A percentile compares a stretch with the other conserved stretches of the same genome.
Conservation (phyloP, 2,113 vertebrate species). For the Dryoscopus gambensis region DNA sequence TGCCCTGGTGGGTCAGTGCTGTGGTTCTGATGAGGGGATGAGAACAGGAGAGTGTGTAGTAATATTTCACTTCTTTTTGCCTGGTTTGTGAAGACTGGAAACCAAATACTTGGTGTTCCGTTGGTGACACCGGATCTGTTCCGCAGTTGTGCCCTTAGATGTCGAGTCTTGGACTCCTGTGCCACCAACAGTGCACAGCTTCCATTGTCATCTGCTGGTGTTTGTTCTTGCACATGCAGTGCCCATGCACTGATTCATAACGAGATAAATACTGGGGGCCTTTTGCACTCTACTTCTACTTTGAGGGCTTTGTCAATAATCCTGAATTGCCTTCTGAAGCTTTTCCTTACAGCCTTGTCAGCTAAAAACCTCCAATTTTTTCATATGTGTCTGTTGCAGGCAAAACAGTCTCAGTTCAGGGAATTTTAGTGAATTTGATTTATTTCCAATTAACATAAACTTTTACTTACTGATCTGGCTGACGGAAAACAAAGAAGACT, state of each 20-base stretch:
- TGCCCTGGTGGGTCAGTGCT: not conserved
- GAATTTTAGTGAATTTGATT: conserved; percentile 27
- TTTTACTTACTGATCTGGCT: not conserved
- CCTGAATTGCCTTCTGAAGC: not conserved
- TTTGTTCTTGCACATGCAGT: not conserved
- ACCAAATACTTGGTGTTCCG: not conserved
- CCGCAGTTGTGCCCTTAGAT: not conserved
- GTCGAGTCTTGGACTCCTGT: not conserved
- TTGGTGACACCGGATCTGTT: not conserved
- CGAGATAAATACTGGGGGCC: not conserved
- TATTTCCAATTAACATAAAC: conserved; percentile 11
- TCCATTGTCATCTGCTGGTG: not conserved
- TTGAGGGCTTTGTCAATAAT: not conserved
- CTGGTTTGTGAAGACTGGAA: not conserved
- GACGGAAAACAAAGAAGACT: not conserved
- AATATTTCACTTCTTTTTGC: not conserved
- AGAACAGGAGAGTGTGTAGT: not conserved
- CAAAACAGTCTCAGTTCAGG: conserved; percentile 12
- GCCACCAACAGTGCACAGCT: not conserved
- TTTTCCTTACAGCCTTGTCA: not conserved
- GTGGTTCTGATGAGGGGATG: not conserved
- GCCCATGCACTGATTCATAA: not conserved
- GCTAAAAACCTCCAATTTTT: not conserved
- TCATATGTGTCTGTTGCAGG: not conserved
- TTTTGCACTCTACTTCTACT: not conserved